Evolutionary conservation across 1,140 invertebrate genomes (phyloP), one percentile per base, ranked within the genome.

Genomic region (Hypothenemus hampei): DNA sequence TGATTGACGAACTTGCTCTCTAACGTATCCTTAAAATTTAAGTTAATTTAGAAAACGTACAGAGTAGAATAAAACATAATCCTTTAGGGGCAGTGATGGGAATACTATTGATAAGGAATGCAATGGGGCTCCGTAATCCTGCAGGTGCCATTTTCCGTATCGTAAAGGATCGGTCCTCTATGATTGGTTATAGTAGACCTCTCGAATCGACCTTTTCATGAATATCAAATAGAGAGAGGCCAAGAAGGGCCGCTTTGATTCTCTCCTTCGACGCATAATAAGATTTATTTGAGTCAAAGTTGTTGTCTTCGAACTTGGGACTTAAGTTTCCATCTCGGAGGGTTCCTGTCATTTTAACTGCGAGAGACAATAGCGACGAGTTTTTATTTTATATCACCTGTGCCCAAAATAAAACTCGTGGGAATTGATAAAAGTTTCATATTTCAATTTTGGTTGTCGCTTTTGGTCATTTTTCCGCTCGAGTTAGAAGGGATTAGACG

Each of bases 181-280:
- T 49, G 47, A 49, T 49, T 39, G 47, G 47, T 49, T 49, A 49
- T 49, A 39, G 47, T 49, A 37, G 36, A 37, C 47, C 47, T 39
- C 16, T 20, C 33, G 21, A 35, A 13, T 24, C 33, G 33, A 19
- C 36, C 35, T 24, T 37, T 39, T 19, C 47, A 49, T 49, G 47
- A 49, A 49, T 49, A 49, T 49, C 33, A 49, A 49, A 31, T 39
- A 39, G 44, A 10, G n/a, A 11, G 23, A 39, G 36, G 11, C 45
- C 31, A n/a, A 21, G 18, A 24, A 39, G 23, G 35, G 31, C 45
- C 22, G 47, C 35, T 49, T 39, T 49, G 47, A 49, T 24, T 49
- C 31, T 49, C 47, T 49, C 23, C 47, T 16, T 15, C 21, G 35
- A 39, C 20, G 13, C 39, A 20, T 49, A 49, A 39, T 49, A 39